phyloP scores from a whole-genome alignment of 2,797 vertebrate species.

The Myiotriccus ornatus region DNA sequence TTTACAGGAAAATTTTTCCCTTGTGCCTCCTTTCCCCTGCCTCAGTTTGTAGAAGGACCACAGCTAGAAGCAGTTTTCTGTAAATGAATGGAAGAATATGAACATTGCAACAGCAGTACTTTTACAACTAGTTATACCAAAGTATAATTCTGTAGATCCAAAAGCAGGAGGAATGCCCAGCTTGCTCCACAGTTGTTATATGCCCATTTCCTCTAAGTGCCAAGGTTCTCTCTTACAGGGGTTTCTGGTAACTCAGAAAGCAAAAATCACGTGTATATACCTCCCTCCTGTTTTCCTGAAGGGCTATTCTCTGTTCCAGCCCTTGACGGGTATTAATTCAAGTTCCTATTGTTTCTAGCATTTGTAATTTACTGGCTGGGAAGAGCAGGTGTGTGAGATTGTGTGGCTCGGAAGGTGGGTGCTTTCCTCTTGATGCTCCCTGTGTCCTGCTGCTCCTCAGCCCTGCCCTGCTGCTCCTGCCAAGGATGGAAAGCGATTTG shows the following conservation, averaged over 20 bases:
- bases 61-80: background rate
- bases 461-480: background rate
- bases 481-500: background rate
- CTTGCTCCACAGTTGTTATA: background rate
- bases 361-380: background rate
- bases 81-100: background rate
- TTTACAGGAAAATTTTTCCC: background rate
- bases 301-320: background rate
- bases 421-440: background rate
- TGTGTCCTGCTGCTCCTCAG: background rate
- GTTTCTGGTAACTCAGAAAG: background rate
- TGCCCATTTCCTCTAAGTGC: background rate
- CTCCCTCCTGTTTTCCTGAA: background rate
- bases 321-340: background rate
- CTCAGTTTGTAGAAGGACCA: background rate
- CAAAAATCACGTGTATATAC: background rate
- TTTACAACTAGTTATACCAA: background rate
- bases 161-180: background rate
- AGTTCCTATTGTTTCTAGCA: background rate
- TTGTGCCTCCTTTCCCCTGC: background rate
- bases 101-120: background rate
- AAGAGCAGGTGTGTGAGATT: background rate
- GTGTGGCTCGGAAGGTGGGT: accelerated
- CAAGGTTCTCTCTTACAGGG: background rate
- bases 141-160: background rate